Evolutionary conservation across 2,113 vertebrate genomes (phyloP), one percentile per base, ranked within the genome.

Genomic region (Oxygymnocypris stewartii): DNA sequence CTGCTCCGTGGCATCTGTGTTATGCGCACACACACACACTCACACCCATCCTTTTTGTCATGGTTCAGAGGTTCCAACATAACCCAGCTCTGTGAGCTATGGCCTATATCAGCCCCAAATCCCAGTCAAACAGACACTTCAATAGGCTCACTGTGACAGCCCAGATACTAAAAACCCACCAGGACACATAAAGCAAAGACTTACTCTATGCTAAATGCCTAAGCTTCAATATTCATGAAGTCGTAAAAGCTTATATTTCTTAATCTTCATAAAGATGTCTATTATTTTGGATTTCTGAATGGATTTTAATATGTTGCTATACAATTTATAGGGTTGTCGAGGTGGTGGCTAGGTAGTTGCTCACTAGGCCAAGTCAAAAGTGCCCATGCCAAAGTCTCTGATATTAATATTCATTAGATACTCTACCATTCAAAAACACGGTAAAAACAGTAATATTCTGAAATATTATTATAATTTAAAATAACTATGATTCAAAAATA

Each of bases 1-100:
- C 61, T 78, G 89, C 90, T 87, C 84, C 28, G 54, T 59, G 88
- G 92, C 92, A 94, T 94, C 93, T 94, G 93, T 90, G 92, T 91
- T 90, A 91, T 84, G 47, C n/a, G n/a, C 84, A 57, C 86, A 82
- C 83, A 54, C 88, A 85, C 88, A 88, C 88, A 84, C 59, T 80
- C 85, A 76, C 73, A 79, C 79, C 82, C 80, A 71, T 49, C 14
- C 78, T 77, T 88, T 92, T 90, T 88, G 89, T 88, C 82, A 42
- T 65, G 86, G 87, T 91, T 92, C 83, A 81, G 88, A 88, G 91
- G 82, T 90, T 88, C 86, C 83, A 85, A 86, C 35, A 9, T 83
- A 83, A 69, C 88, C 87, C 85, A 63, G 31, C 89, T 89, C 28
- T 6, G 51, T 42, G 77, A 88, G 85, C 85, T 16, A 18, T 76